Evolutionary conservation across 2,797 vertebrate species (phyloP), one percentile per base, ranked within the genome.

Genomic region (Lemur catta): DNA sequence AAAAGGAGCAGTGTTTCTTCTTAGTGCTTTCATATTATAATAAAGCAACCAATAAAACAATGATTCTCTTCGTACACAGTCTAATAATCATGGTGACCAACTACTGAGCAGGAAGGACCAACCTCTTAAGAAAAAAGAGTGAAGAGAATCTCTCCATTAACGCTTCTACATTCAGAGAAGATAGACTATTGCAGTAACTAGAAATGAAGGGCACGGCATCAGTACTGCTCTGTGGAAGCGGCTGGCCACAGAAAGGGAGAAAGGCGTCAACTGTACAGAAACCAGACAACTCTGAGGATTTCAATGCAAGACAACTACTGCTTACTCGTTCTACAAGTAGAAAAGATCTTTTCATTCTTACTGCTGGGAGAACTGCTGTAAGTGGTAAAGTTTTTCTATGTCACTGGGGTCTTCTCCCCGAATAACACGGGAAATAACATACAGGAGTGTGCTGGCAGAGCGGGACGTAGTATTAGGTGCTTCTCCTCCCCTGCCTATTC

Each of bases 211-310:
- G 48, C 87, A 84, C 33, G 13, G 89, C 59, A 84, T 76, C 74
- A 50, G 50, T 1, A 18, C 76, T 57, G 84, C 94, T 86, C 57
- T 30, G 7, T 8, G 69, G 80, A 92, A 69, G 90, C 63, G 57
- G 87, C 0, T 46, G 84, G 82, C 80, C 87, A 78, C 95, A 87
- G 65, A 71, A 52, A 72, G 69, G 67, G 67, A 91, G 57, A 90
- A 84, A 97, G 94, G 93, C 91, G 85, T n/a, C 92, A n/a, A 81
- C 71, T 12, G 95, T 30, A 76, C 67, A 43, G 76, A 94, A 79
- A 92, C 69, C 90, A 93, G 67, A 52, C 75, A 76, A 86, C 84
- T 94, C 59, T 41, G 63, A 46, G 89, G 55, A 78, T 82, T 84
- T 87, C 93, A 38, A 2, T 1, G 93, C 28, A 52, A 69, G 57